Conservation (phyloP, 2,113 vertebrate genomes). For the Octodon degus region DNA sequence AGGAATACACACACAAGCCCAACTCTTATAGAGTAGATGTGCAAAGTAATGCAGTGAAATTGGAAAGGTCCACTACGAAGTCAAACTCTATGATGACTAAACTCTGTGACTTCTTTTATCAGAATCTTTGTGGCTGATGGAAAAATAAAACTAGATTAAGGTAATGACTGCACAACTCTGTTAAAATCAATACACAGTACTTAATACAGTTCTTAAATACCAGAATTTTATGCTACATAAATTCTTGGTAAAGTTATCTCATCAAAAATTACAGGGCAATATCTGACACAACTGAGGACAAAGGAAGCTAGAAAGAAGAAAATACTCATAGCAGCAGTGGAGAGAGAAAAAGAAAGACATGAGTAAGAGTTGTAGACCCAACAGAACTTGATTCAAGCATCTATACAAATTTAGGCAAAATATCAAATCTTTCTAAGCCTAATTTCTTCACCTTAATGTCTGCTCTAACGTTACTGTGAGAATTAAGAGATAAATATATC, state of each 20-base stretch:
- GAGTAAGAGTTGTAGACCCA: background rate
- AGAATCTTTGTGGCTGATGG: background rate
- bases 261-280: constrained; percentile 38
- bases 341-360: background rate
- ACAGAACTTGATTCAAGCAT: background rate
- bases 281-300: background rate
- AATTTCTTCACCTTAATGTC: background rate
- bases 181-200: constrained; percentile 1
- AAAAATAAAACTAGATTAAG: background rate
- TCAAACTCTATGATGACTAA: background rate
- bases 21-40: background rate
- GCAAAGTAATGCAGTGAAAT: background rate
- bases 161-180: background rate
- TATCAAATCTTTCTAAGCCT: background rate
- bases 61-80: background rate
- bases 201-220: background rate
- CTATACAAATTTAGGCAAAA: constrained; percentile 23
- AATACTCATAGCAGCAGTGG: background rate
- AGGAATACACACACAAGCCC: background rate
- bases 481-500: constrained; percentile 21
- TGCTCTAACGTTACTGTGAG: background rate
- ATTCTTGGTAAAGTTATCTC: background rate
- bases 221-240: constrained; percentile 14
- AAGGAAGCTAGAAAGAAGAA: background rate
- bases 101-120: constrained; percentile 17